Conservation (phyloP, 2,797 vertebrate genomes). For the Danionella dracula region DNA sequence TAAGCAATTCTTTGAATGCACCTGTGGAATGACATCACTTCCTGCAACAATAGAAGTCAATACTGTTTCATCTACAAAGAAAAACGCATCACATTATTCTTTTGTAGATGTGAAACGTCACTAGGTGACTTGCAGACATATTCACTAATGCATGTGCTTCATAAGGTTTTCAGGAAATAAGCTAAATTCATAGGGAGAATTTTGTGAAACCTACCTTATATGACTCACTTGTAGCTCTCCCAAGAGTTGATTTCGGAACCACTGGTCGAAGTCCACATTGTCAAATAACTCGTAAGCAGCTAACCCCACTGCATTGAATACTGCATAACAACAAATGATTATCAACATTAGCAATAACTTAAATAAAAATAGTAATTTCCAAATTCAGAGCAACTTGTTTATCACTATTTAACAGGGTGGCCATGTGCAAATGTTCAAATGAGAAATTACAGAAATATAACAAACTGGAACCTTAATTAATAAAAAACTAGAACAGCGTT, state of each 20-base stretch:
- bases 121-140: background rate
- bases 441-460: no score
- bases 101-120: background rate
- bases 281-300: conserved; percentile 95
- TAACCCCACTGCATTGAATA: conserved; percentile 93
- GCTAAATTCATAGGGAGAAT: background rate
- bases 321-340: conserved; percentile 52
- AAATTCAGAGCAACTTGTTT: no score
- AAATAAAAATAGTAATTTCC: no score
- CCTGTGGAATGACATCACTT: conserved; percentile 43
- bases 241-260: conserved; percentile 95
- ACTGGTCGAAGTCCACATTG: conserved; percentile 96
- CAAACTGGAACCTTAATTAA: no score
- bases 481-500: no score
- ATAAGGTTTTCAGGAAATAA: background rate
- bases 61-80: background rate
- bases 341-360: no score
- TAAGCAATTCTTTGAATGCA: conserved; percentile 30
- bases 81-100: background rate
- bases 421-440: no score
- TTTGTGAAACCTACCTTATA: conserved; percentile 74
- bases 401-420: no score
- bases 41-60: background rate
- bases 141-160: background rate
- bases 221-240: conserved; percentile 89